Evolutionary conservation across 2,113 vertebrate genomes (phyloP), one percentile per base, ranked within the genome.

Genomic region (Rhinolophus ferrumequinum): DNA sequence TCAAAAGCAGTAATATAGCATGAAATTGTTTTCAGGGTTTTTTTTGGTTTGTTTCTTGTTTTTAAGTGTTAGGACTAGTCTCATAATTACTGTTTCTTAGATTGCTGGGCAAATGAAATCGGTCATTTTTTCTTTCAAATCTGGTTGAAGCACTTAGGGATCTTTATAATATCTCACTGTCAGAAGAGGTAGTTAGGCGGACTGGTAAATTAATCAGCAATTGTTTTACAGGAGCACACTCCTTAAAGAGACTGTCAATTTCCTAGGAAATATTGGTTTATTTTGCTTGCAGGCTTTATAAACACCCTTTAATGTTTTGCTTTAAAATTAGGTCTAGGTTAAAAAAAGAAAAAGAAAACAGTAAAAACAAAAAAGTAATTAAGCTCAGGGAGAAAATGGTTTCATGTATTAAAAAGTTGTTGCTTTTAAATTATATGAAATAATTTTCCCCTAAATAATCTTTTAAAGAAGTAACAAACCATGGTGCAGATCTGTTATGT

Each of bases 231-330:
- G 47, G 50, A 69, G 24, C 26, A 96, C 54, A 60, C 9, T 91
- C 30, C 33, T 47, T 47, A 73, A 33, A 75, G 35, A 90, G n/a
- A 85, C 47, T 75, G 1, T n/a, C 16, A 69, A 0, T 84, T 88
- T 88, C 30, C 54, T 92, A 73, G 56, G 77, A 90, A 92, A 26
- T 30, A 2, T 67, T 84, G 24, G 2, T 93, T 86, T 41, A 64
- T 88, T 84, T 89, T 87, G 69, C 69, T 15, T 70, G 41, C 83
- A 30, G 96, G 72, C 38, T 93, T 67, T 62, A 92, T 80, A 86
- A 92, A 33, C 50, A 52, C 22, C 26, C 16, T 33, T 92, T 79
- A 82, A 62, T 79, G 52, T 72, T 80, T 90, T 94, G 19, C 76
- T 96, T 90, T 70, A 70, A 87, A 95, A 58, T 75, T 47, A 73